Conservation (phyloP, 2,888 invertebrate genomes). For the Lasioglossum villosulum region DNA sequence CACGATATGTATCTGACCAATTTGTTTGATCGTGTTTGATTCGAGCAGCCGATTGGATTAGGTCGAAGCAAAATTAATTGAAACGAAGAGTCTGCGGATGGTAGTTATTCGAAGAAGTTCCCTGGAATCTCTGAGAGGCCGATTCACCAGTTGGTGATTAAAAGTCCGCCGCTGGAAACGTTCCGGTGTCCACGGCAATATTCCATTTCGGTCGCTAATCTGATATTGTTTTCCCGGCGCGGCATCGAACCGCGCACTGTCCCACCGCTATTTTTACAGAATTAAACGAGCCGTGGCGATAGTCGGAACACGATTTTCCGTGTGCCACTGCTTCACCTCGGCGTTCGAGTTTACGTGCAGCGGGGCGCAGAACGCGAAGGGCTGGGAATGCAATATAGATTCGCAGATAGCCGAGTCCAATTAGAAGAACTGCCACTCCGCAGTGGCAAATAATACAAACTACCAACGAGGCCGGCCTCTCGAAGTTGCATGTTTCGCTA, state of each 20-base stretch:
- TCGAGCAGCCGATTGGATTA: not conserved
- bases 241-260: conserved; percentile 36
- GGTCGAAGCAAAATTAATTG: not conserved
- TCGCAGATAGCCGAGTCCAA: conserved; percentile 76
- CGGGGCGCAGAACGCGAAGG: conserved; percentile 45
- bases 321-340: conserved; percentile 45
- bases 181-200: conserved; percentile 42
- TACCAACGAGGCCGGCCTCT: conserved; percentile 55
- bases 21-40: not conserved
- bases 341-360: conserved; percentile 28
- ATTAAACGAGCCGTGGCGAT: conserved; percentile 70
- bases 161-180: conserved; percentile 22
- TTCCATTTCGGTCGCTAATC: conserved; percentile 66
- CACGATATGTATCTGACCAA: too few relatives aligned
- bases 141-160: not conserved
- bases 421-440: conserved; percentile 76
- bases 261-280: conserved; percentile 66
- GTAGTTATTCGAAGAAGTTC: not conserved
- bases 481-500: conserved; percentile 56
- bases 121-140: not conserved
- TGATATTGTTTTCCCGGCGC: conserved; percentile 66
- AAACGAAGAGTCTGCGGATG: not conserved
- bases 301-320: conserved; percentile 59
- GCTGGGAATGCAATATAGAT: conserved; percentile 75
- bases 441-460: conserved; percentile 67